Evolutionary conservation across 2,888 invertebrate genomes (phyloP), one percentile per base, ranked within the genome.

Genomic region (Podotricha telesiphe): DNA sequence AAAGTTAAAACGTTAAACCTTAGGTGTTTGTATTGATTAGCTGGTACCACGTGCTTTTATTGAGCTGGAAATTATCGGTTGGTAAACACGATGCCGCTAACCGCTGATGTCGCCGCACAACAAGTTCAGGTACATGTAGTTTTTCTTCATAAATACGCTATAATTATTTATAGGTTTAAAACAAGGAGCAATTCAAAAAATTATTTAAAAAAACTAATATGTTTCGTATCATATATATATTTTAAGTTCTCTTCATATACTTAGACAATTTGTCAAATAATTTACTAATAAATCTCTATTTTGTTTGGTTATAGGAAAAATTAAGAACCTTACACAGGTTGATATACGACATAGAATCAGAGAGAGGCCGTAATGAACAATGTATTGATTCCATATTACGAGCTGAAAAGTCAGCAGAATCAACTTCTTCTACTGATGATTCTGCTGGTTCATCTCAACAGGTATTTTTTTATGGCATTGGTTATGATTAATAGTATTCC

Each of bases 271-370:
- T 11, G 19, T 17, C 34, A 8, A 37, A 37, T 37, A 37, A 37
- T 1, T 37, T 8, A 37, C 8, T 8, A 7, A 37, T 8, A 37
- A 37, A 37, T 37, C 6, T 8, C 8, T 37, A 7, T n/a, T 45
- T 0, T 34, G 10, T 53, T 79, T 82, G 79, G 7, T 65, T 58
- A 3, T 85, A 97, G 95, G 98, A 98, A 76, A 94, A 97, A 19
- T 87, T 98, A 20, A 95, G 96, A 81, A 94, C 95, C 6, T 90
- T 98, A 15, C 96, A 96, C 78, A 94, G 95, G 55, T 86, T 97
- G 11, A 94, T 98, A 47, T 96, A 96, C 83, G 96, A 97, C 66
- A 96, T 98, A 76, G 97, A 98, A 84, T 94, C 95, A 62, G 97
- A 97, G 81, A 94, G 98, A 65, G 93, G 94, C n/a, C 94, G 95